These are phyloP conservation scores for Eremophila alpestris DNA, from an alignment of 2,797 vertebrate species.

Conservation along the genomic window DNA sequence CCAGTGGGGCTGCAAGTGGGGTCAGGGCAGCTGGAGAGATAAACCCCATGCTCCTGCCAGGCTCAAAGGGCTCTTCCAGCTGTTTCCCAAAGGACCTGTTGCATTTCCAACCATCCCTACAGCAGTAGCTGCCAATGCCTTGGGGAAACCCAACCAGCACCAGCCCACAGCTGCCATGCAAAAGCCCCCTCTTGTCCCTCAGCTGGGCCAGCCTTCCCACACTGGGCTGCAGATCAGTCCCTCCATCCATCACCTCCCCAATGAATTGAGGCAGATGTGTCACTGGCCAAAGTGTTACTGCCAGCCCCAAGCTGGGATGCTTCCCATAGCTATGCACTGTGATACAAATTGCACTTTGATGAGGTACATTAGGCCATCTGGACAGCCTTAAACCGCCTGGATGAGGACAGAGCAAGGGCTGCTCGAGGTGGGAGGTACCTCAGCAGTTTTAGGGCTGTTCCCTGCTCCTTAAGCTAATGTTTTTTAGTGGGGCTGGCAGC, in stretches of 20 bases:
- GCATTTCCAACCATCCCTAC: background rate
- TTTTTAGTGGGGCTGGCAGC: background rate
- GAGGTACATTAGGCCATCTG: conserved; percentile 57
- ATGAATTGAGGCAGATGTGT: background rate
- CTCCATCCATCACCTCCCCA: background rate
- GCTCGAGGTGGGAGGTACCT: background rate
- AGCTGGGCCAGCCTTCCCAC: background rate
- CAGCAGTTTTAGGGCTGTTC: background rate
- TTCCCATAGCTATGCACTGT: background rate
- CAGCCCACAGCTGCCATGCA: background rate
- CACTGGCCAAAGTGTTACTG: background rate
- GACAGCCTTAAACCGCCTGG: conserved; percentile 11
- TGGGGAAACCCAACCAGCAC: background rate
- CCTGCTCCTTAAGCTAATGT: background rate
- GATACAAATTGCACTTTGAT: conserved; percentile 44
- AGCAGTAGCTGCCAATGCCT: background rate
- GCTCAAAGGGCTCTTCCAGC: background rate
- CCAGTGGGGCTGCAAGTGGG: accelerated
- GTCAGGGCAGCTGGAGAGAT: background rate
- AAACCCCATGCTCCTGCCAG: background rate
- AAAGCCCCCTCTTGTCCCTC: accelerated
- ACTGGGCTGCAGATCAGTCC: background rate
- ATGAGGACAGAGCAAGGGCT: conserved; percentile 25
- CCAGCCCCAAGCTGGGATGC: conserved; percentile 2
- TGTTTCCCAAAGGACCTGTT: background rate